phyloP scores from a whole-genome alignment of 2,113 vertebrate species.

The Aegithalos caudatus region DNA sequence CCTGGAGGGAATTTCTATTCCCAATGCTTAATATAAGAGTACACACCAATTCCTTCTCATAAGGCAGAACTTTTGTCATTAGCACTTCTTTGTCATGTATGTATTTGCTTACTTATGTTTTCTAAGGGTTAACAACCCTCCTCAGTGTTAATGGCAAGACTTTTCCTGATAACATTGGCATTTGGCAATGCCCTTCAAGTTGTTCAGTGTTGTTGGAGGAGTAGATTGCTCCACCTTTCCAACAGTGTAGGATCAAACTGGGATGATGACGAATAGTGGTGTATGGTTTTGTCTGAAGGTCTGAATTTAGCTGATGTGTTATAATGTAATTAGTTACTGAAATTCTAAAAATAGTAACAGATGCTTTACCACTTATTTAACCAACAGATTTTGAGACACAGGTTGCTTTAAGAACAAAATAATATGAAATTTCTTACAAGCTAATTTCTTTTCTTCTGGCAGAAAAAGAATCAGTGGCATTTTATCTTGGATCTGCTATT shows the following conservation, averaged over 20 bases:
- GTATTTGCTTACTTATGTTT: background rate
- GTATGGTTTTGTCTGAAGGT: background rate
- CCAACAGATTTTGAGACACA: background rate
- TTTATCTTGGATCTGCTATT: background rate
- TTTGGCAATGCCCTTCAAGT: background rate
- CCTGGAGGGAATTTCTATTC: constrained; percentile 5
- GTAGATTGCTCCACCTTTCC: background rate
- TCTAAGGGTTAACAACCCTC: background rate
- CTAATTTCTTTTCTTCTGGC: background rate
- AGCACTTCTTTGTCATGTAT: background rate
- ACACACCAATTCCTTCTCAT: background rate
- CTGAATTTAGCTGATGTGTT: background rate
- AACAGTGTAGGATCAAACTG: background rate
- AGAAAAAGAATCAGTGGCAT: background rate
- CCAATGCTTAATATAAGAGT: background rate
- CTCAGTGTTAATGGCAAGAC: background rate
- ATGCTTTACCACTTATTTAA: constrained; percentile 19
- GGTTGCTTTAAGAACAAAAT: constrained; percentile 13
- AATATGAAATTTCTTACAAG: constrained; percentile 32
- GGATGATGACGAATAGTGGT: background rate
- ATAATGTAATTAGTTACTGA: background rate
- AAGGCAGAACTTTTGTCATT: background rate
- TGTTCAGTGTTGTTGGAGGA: background rate
- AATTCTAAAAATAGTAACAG: background rate
- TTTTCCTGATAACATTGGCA: background rate